Conservation (phyloP, 1,140 invertebrate species). For the Hycleus cichorii region DNA sequence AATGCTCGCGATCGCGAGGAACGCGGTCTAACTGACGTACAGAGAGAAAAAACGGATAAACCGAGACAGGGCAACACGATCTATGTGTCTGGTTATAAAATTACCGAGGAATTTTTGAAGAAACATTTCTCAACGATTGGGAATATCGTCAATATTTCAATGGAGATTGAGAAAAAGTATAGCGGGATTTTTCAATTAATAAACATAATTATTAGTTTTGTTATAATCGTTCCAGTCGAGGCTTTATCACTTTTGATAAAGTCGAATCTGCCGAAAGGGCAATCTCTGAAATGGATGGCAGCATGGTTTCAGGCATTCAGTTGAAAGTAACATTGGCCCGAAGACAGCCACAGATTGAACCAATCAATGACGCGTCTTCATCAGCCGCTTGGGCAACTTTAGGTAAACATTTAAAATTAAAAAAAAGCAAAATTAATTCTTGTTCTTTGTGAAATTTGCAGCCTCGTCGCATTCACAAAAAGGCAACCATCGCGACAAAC, state of each 20-base stretch:
- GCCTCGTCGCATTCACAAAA: slow-evolving; percentile 77
- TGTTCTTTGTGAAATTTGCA: slow-evolving; percentile 13
- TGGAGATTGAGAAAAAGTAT: slow-evolving; percentile 84
- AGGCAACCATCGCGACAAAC: slow-evolving; percentile 66
- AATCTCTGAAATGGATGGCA: slow-evolving; percentile 79
- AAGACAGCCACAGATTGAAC: slow-evolving; percentile 73
- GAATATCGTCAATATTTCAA: slow-evolving; percentile 78
- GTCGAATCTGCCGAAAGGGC: slow-evolving; percentile 78
- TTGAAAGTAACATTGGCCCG: slow-evolving; percentile 75
- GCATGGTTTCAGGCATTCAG: slow-evolving; percentile 68
- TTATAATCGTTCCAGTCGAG: slow-evolving; percentile 54
- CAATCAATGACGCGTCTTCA: slow-evolving; percentile 67
- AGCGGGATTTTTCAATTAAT: slow-evolving; percentile 6
- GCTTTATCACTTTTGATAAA: slow-evolving; percentile 90
- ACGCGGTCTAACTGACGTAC: slow-evolving; percentile 47
- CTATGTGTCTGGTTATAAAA: slow-evolving; percentile 74
- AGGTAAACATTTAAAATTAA: slow-evolving; percentile 44
- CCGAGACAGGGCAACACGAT: slow-evolving; percentile 75
- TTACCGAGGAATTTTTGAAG: slow-evolving; percentile 74
- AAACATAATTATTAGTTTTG: slow-evolving; percentile 4
- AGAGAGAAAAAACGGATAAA: slow-evolving; percentile 51
- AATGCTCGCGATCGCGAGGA: slow-evolving; percentile 62
- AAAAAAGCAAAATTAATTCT: background rate
- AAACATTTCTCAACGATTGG: slow-evolving; percentile 73
- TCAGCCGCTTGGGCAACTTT: slow-evolving; percentile 74